A percentile compares a stretch with the other conserved stretches of the same genome.
phyloP scores from a whole-genome alignment of 2,888 invertebrate species.

The Laspeyria flexula region DNA sequence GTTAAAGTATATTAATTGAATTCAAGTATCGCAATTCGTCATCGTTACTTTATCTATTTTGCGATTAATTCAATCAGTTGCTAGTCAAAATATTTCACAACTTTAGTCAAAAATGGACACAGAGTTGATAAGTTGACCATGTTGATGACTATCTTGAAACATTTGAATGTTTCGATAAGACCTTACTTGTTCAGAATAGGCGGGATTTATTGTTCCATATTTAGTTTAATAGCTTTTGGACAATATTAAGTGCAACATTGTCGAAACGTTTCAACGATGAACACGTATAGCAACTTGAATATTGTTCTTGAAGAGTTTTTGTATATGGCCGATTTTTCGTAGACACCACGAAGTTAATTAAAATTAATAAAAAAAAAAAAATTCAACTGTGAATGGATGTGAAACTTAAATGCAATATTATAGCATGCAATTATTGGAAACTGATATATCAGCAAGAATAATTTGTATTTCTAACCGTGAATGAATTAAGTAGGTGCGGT shows the following conservation, averaged over 20 bases:
- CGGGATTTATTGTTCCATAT: neutral
- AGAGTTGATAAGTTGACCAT: constrained; percentile 39
- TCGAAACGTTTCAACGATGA: too few species aligned
- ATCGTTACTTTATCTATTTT: constrained; percentile 31
- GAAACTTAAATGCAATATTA: too few species aligned
- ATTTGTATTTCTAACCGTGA: neutral
- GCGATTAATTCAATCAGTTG: constrained; percentile 49
- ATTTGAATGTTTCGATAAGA: constrained; percentile 49
- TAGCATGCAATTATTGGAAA: too few species aligned
- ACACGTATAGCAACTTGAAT: too few species aligned
- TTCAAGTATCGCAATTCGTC: constrained; percentile 29
- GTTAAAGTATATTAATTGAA: constrained; percentile 20
- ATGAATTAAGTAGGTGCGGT: neutral
- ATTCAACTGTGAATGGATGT: too few species aligned
- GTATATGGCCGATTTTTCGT: too few species aligned
- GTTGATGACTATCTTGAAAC: constrained; percentile 43
- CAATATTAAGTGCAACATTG: too few species aligned
- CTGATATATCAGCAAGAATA: neutral
- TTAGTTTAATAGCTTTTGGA: too few species aligned
- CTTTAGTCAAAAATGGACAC: constrained; percentile 47
- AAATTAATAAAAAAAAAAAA: too few species aligned
- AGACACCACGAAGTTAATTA: too few species aligned
- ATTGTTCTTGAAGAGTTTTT: too few species aligned
- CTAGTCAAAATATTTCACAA: constrained; percentile 54
- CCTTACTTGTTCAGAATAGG: constrained; percentile 25